A percentile compares a stretch with the other conserved stretches of the same genome.
phyloP scores from a whole-genome alignment of 1,140 invertebrate species.

The Lepidostoma basale region DNA sequence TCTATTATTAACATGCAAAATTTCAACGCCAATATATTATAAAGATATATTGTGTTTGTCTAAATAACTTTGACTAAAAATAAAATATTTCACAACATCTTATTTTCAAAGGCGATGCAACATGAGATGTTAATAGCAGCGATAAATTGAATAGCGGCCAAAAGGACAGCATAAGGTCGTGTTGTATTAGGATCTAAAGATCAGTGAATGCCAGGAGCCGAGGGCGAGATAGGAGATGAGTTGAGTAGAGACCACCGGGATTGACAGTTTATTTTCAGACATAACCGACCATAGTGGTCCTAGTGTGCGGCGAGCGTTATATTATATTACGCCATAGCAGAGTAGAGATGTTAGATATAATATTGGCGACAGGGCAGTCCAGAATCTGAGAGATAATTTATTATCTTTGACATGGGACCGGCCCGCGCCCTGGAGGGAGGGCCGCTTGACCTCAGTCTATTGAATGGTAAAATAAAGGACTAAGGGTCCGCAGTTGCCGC shows the following conservation, averaged over 20 bases:
- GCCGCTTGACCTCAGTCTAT: slow-evolving; percentile 5
- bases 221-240: no score
- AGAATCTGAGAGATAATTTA: slow-evolving; percentile 25
- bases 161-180: neutral
- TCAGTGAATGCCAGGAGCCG: neutral
- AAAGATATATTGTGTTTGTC: no score
- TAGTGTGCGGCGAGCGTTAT: neutral
- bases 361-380: slow-evolving; percentile 5
- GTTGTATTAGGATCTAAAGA: neutral
- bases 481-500: neutral
- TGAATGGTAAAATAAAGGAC: slow-evolving; percentile 17
- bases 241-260: slow-evolving; percentile 11
- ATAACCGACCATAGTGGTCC: no score
- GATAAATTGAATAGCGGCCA: neutral
- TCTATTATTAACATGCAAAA: no score
- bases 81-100: no score
- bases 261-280: neutral
- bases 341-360: slow-evolving; percentile 4
- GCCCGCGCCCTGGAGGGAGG: neutral
- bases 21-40: no score
- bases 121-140: neutral
- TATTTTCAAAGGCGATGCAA: no score
- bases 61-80: no score
- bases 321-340: no score
- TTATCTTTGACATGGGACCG: slow-evolving; percentile 21